Conservation (phyloP, 2,113 vertebrate species). For the Tetraodon nigroviridis region DNA sequence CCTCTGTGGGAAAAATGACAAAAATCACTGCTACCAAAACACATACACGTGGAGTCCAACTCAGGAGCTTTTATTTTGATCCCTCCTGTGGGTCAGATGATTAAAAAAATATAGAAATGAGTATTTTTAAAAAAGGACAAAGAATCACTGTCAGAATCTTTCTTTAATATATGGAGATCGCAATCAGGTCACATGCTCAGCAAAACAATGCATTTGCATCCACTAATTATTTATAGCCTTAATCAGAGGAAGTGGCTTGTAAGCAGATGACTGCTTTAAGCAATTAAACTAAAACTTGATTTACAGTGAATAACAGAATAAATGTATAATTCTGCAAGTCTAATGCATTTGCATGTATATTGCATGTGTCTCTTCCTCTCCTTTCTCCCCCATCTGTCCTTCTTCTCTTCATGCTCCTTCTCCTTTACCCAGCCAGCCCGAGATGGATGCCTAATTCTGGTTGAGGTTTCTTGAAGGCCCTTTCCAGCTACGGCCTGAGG, state of each 20-base stretch:
- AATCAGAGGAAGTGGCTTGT: slow-evolving; percentile 56
- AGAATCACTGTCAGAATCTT: background rate
- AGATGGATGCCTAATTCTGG: too few species aligned
- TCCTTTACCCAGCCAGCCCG: too few species aligned
- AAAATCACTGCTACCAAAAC: background rate
- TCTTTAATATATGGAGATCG: slow-evolving; percentile 3
- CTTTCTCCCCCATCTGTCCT: too few species aligned
- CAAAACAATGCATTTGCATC: slow-evolving; percentile 32
- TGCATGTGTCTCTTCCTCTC: too few species aligned
- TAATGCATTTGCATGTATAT: too few species aligned
- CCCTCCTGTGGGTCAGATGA: slow-evolving; percentile 1
- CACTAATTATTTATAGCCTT: slow-evolving; percentile 57
- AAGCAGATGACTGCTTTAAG: slow-evolving; percentile 52
- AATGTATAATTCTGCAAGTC: slow-evolving; percentile 8
- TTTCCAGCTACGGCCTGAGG: too few species aligned
- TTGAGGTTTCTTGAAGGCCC: too few species aligned
- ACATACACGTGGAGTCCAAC: background rate
- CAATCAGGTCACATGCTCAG: background rate
- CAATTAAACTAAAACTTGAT: slow-evolving; percentile 45
- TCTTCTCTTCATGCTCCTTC: too few species aligned
- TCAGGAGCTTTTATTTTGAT: background rate
- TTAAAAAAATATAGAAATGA: background rate
- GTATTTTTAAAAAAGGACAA: background rate
- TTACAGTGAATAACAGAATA: slow-evolving; percentile 52
- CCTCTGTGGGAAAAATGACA: background rate